Percentiles rank a stretch among this genome's conserved stretches.
These are phyloP conservation scores for Ptychadena robeensis DNA, from an alignment of 2,797 vertebrate genomes.

Conservation along the genomic window DNA sequence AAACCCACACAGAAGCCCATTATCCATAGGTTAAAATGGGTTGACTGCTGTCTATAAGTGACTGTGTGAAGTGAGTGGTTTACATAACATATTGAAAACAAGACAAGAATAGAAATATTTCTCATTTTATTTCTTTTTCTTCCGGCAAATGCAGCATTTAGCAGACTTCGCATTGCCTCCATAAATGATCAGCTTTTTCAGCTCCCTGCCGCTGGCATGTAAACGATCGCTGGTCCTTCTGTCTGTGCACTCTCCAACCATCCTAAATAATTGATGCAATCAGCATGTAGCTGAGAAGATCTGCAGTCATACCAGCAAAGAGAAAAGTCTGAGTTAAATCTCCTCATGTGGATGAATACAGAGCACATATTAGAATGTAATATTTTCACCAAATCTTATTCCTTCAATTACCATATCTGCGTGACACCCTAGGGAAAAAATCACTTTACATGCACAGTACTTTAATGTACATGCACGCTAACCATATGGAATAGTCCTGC, in stretches of 20 bases:
- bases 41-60: no score
- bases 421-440: background rate
- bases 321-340: slow-evolving; percentile 25
- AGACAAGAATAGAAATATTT: slow-evolving; percentile 21
- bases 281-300: slow-evolving; percentile 44
- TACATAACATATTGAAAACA: no score
- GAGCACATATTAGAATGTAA: slow-evolving; percentile 6
- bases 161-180: slow-evolving; percentile 27
- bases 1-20: no score
- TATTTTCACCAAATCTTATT: background rate
- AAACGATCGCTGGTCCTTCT: slow-evolving; percentile 50
- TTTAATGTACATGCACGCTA: no score
- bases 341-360: slow-evolving; percentile 33
- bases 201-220: slow-evolving; percentile 57
- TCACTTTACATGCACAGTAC: background rate
- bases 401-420: slow-evolving; percentile 1
- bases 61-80: no score
- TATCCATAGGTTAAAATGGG: no score
- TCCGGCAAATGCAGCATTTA: slow-evolving; percentile 46
- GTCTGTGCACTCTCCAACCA: slow-evolving; percentile 51
- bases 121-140: slow-evolving; percentile 34
- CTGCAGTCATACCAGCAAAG: slow-evolving; percentile 26
- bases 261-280: slow-evolving; percentile 56
- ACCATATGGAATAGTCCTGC: no score
- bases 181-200: slow-evolving; percentile 49